Percentiles rank a stretch among this genome's conserved stretches.
These are phyloP conservation scores for Pontoporia blainvillei DNA, from an alignment of 2,113 vertebrate genomes.

Conservation along the genomic window DNA sequence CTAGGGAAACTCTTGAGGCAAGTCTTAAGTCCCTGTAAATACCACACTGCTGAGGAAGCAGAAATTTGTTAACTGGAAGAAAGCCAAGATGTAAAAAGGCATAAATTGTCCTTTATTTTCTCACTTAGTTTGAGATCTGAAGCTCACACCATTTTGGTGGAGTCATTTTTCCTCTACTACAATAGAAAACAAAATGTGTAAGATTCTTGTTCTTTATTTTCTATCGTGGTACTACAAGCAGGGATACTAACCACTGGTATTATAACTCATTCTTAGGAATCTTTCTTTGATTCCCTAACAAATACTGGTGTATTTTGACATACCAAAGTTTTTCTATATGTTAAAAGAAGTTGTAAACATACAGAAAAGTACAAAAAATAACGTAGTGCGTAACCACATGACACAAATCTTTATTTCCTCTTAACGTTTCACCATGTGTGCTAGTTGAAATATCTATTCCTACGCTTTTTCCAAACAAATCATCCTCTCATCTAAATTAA, in stretches of 20 bases:
- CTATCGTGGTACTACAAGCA: no score
- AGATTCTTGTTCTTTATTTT: background rate
- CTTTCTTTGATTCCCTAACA: background rate
- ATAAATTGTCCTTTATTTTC: background rate
- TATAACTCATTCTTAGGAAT: background rate
- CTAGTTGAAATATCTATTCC: background rate
- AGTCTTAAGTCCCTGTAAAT: background rate
- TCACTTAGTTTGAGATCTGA: background rate
- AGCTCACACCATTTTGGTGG: background rate
- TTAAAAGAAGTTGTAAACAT: background rate
- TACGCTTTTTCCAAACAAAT: background rate
- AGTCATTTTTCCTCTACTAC: background rate
- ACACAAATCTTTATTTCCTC: background rate
- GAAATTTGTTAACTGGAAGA: background rate
- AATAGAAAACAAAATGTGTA: background rate
- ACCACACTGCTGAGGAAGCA: background rate
- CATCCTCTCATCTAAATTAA: background rate
- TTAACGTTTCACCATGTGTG: background rate
- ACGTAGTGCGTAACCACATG: no score
- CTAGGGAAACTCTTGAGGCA: background rate
- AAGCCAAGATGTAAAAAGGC: background rate
- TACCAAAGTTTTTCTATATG: background rate
- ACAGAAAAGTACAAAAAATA: background rate
- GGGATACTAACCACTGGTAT: background rate
- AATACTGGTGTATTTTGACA: background rate